Evolutionary conservation across 1,140 invertebrate species (phyloP).

Genomic region (Drosophila subpulchrella): DNA sequence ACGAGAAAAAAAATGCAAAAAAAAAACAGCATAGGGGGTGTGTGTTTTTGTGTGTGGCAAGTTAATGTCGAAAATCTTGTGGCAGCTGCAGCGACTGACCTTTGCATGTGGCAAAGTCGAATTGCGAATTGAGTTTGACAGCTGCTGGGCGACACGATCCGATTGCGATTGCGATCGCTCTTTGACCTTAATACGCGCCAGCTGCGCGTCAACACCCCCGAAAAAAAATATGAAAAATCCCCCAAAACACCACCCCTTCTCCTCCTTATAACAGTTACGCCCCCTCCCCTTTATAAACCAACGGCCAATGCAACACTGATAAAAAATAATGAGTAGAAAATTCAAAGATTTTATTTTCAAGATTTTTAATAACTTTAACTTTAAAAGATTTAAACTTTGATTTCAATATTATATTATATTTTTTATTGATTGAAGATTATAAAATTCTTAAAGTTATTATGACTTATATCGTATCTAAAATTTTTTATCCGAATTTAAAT

Average conservation of each 20-base stretch:
- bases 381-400: too few species aligned
- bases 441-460: too few species aligned
- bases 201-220: conserved; percentile 72
- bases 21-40: conserved; percentile 8
- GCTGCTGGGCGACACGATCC: conserved; percentile 81
- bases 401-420: too few species aligned
- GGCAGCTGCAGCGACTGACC: conserved; percentile 66
- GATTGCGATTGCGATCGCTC: conserved; percentile 79
- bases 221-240: conserved; percentile 14
- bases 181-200: conserved; percentile 83
- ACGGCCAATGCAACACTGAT: too few species aligned
- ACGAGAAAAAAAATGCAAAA: conserved; percentile 12
- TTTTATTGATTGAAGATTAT: too few species aligned
- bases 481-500: too few species aligned
- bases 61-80: conserved; percentile 65
- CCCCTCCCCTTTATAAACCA: background rate
- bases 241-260: background rate
- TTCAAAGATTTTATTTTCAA: too few species aligned
- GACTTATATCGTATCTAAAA: too few species aligned
- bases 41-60: conserved; percentile 42
- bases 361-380: too few species aligned
- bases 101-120: conserved; percentile 69
- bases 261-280: background rate
- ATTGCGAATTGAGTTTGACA: conserved; percentile 80
- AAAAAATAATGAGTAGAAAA: too few species aligned